Percentiles rank a stretch among this genome's conserved stretches.
phyloP scores from a whole-genome alignment of 2,888 invertebrate species.

The Tipula helvola region DNA sequence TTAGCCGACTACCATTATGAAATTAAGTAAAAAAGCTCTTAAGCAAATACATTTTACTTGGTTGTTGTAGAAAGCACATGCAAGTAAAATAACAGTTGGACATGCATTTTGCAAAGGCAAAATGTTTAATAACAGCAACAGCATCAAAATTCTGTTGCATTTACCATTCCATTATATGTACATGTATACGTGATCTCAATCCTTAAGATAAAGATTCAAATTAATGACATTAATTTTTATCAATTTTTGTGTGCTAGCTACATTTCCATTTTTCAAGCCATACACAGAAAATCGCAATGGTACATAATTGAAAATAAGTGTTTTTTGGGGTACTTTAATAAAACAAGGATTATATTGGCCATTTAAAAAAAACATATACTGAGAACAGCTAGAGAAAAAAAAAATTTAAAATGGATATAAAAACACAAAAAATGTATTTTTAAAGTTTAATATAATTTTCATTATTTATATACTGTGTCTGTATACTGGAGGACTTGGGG shows the following conservation, averaged over 20 bases:
- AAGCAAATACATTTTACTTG: background rate
- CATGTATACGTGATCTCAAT: background rate
- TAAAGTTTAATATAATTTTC: background rate
- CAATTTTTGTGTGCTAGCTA: background rate
- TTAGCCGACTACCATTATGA: no score
- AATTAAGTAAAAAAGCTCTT: background rate
- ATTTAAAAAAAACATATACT: background rate
- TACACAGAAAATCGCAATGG: background rate
- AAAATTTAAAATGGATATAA: background rate
- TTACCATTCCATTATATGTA: background rate
- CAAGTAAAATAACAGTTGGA: background rate
- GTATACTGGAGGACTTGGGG: background rate
- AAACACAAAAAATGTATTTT: background rate
- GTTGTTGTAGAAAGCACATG: background rate
- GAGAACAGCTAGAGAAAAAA: background rate
- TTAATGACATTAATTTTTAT: background rate
- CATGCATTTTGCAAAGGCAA: background rate
- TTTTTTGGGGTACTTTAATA: background rate
- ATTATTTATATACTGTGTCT: background rate
- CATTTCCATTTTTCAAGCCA: background rate
- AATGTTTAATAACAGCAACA: background rate
- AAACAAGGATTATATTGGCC: background rate
- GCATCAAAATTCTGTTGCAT: background rate
- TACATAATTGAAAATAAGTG: background rate
- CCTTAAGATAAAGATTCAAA: background rate